Conservation (phyloP, 1,140 invertebrate species). For the Trypoxylus dichotomus region DNA sequence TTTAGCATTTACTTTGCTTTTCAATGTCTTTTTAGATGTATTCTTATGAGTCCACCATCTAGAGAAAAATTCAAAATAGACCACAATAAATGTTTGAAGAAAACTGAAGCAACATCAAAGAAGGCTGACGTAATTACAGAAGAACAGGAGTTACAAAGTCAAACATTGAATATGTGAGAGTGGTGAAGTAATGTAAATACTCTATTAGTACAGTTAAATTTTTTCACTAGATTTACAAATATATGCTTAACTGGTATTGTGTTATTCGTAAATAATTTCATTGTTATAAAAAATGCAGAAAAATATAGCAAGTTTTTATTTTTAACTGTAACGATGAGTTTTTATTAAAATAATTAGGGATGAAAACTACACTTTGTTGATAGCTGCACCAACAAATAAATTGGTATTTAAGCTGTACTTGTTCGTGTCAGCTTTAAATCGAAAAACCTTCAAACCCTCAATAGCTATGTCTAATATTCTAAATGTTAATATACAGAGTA, state of each 20-base stretch:
- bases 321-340: neutral
- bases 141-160: slow-evolving; percentile 31
- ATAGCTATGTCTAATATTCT: too few relatives aligned
- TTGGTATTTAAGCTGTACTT: too few relatives aligned
- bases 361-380: neutral
- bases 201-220: too few relatives aligned
- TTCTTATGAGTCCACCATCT: slow-evolving; percentile 60
- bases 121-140: slow-evolving; percentile 43
- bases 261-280: too few relatives aligned
- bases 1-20: too few relatives aligned
- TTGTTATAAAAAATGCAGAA: too few relatives aligned
- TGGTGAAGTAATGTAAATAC: neutral
- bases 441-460: too few relatives aligned
- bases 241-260: too few relatives aligned
- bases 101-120: slow-evolving; percentile 33
- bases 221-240: too few relatives aligned
- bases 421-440: too few relatives aligned
- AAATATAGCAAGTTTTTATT: neutral
- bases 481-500: too few relatives aligned
- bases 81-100: slow-evolving; percentile 59
- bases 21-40: slow-evolving; percentile 51
- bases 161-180: neutral
- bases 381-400: too few relatives aligned
- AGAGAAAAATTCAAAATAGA: slow-evolving; percentile 68
- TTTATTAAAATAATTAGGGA: neutral